Evolutionary conservation across 2,113 vertebrate species (phyloP).

Genomic region (Phalacrocorax aristotelis): DNA sequence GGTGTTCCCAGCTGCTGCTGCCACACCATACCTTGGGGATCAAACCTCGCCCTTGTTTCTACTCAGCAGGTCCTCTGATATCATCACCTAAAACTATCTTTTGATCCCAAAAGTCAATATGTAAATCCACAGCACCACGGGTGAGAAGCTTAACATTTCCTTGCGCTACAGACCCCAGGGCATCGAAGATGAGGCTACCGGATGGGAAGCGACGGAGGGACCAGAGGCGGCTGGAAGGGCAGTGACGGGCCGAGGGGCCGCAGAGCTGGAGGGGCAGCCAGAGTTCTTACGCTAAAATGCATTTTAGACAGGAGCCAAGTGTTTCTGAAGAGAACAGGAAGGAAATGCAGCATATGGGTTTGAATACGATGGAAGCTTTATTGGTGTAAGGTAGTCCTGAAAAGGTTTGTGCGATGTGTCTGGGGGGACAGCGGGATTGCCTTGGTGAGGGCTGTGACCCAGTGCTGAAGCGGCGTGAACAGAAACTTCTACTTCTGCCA

Average conservation of each 20-base stretch:
- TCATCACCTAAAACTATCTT: background rate
- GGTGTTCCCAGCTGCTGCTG: background rate
- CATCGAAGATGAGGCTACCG: background rate
- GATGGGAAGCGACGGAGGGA: background rate
- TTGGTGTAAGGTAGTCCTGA: background rate
- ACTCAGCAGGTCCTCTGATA: background rate
- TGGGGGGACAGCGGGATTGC: background rate
- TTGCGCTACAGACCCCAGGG: background rate
- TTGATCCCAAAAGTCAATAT: background rate
- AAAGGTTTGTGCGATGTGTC: background rate
- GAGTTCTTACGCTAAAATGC: background rate
- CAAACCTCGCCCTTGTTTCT: background rate
- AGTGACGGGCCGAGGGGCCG: background rate
- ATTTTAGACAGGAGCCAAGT: background rate
- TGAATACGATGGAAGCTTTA: background rate
- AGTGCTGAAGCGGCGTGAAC: background rate
- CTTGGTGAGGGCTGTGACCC: background rate
- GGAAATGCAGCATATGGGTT: background rate
- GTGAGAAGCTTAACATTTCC: background rate
- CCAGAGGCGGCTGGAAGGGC: background rate
- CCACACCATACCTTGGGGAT: background rate
- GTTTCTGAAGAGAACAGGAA: background rate
- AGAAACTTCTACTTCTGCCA: background rate
- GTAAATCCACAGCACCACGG: background rate
- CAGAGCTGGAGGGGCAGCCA: background rate